Conservation (phyloP, 2,113 vertebrate genomes). For the Otis tarda region DNA sequence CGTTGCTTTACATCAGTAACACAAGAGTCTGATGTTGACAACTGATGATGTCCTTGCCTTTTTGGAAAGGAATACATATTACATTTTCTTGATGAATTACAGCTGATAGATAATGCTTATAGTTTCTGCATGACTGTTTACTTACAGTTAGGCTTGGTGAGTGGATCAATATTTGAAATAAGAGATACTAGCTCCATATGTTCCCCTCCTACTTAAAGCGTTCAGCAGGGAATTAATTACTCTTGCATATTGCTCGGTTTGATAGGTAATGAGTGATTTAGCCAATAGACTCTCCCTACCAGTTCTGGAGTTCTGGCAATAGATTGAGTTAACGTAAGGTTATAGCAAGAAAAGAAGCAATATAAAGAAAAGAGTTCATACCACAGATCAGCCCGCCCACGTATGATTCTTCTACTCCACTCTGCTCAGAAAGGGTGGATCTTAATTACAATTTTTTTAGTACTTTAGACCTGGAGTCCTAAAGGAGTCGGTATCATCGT, state of each 20-base stretch:
- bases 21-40: background rate
- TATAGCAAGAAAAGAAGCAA: background rate
- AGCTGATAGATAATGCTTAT: background rate
- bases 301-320: background rate
- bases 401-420: rapidly evolving
- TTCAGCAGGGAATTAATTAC: background rate
- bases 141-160: background rate
- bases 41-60: background rate
- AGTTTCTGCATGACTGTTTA: background rate
- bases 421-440: background rate
- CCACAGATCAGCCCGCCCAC: background rate
- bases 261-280: background rate
- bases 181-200: background rate
- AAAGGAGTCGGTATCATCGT: background rate
- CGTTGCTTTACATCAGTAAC: background rate
- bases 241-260: background rate
- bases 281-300: background rate
- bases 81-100: background rate
- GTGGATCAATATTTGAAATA: conserved; percentile 35
- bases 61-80: background rate
- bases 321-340: background rate
- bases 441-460: background rate
- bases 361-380: background rate
- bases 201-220: background rate
- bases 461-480: background rate